Evolutionary conservation across 2,888 invertebrate genomes (phyloP), one percentile per base, ranked within the genome.

Genomic region (Melolontha melolontha): DNA sequence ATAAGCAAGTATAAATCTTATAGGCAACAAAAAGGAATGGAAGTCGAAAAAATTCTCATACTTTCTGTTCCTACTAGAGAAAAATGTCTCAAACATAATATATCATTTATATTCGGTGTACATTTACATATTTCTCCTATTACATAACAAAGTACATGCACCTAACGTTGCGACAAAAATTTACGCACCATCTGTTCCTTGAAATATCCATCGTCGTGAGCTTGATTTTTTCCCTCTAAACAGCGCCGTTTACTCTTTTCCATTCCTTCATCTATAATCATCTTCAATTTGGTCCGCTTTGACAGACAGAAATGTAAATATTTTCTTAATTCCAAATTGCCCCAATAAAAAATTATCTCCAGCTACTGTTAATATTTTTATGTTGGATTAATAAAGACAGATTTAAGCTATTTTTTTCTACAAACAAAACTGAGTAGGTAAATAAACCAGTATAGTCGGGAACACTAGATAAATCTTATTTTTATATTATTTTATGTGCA

Each of bases 61-160:
- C 22, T 42, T 47, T 62, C 34, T 34, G 34, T 39, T 34, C 10
- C 16, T 11, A 39, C 11, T 62, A 16, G 29, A 62, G 34, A 34
- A 34, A 47, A 62, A 49, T 62, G 59, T 34, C 49, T 29, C 34
- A 16, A 17, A 29, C 47, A 47, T 47, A 62, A 62, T 62, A 62
- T 49, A 62, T 62, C 59, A 62, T 47, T 62, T 62, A 62, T 47
- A 62, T 47, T 62, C 64, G 44, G 54, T 44, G 64, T 64, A 44
- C 52, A 64, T 64, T 64, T 64, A 64, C 64, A 64, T 64, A 54
- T 64, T 64, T 64, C 64, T 52, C 54, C 64, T 47, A 52, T 64
- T 64, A 64, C 64, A 64, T 54, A 64, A 64, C 64, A 64, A 64
- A 64, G 42, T 64, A 52, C 44, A 64, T 42, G 34, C 52, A 64